These are phyloP conservation scores for Perccottus glenii DNA, from an alignment of 2,113 vertebrate genomes.

Conservation along the genomic window DNA sequence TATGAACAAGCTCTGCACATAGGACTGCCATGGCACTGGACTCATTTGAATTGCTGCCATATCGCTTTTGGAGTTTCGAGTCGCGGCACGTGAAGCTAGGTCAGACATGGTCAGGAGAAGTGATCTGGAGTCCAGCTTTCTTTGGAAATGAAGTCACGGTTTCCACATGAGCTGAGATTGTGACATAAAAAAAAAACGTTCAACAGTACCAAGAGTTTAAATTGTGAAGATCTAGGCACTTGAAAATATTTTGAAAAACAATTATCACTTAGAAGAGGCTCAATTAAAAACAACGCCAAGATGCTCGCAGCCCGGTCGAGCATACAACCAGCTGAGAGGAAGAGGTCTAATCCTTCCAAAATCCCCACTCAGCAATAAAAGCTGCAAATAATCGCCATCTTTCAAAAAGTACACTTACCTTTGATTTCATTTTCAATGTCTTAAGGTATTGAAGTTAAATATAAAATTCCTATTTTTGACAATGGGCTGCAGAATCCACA, in stretches of 20 bases:
- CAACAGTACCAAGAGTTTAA: constrained; percentile 26
- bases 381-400: constrained; percentile 6
- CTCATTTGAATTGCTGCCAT: constrained; percentile 8
- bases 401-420: constrained; percentile 13
- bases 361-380: constrained; percentile 21
- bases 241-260: constrained; percentile 8
- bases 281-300: constrained; percentile 49
- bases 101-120: constrained; percentile 28
- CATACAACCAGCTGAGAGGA: constrained; percentile 18
- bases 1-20: constrained; percentile 18
- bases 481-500: not conserved
- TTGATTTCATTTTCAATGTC: constrained; percentile 11
- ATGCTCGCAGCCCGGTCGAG: constrained; percentile 19
- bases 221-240: not conserved
- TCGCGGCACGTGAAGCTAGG: constrained; percentile 27
- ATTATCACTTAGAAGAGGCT: constrained; percentile 37
- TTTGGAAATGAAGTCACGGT: constrained; percentile 47
- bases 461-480: constrained; percentile 9
- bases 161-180: constrained; percentile 44
- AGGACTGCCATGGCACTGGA: constrained; percentile 10
- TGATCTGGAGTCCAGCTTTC: constrained; percentile 50
- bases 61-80: constrained; percentile 10
- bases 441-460: not conserved
- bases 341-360: constrained; percentile 24
- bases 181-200: constrained; percentile 62